Evolutionary conservation across 1,140 invertebrate species (phyloP).

Genomic region (Philaenus spumarius): DNA sequence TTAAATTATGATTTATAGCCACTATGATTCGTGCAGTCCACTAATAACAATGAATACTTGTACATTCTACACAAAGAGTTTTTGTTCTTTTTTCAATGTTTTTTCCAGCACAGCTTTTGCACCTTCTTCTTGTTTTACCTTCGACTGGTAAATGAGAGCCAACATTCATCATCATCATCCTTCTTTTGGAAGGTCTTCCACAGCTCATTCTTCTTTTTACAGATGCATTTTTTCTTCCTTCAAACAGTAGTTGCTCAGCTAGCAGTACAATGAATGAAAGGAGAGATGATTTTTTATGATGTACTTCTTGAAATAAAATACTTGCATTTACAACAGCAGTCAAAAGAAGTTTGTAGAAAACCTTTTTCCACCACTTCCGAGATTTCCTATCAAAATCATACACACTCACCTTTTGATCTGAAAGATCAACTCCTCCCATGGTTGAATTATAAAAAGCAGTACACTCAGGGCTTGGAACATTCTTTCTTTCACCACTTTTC

Average conservation of each 20-base stretch:
- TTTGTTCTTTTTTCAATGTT: slow-evolving; percentile 25
- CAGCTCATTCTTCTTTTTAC: no score
- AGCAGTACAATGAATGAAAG: slow-evolving; percentile 21
- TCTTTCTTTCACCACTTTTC: slow-evolving; percentile 10
- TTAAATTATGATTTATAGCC: no score
- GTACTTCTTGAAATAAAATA: no score
- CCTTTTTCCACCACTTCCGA: no score
- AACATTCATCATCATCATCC: slow-evolving; percentile 22
- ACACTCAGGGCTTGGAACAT: not conserved
- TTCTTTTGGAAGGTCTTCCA: no score
- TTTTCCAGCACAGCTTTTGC: no score
- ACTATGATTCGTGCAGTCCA: no score
- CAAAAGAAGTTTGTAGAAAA: no score
- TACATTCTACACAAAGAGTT: slow-evolving; percentile 20
- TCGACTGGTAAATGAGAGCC: slow-evolving; percentile 23
- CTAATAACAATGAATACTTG: no score
- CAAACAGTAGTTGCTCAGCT: no score
- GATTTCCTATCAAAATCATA: slow-evolving; percentile 29
- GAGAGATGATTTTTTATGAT: slow-evolving; percentile 16
- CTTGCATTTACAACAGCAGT: no score
- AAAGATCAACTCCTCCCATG: slow-evolving; percentile 27
- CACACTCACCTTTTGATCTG: slow-evolving; percentile 24
- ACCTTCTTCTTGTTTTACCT: slow-evolving; percentile 16
- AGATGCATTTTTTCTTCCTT: no score
- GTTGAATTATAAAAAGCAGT: slow-evolving; percentile 23